These are phyloP conservation scores for Notarius lentiginosus DNA, from an alignment of 2,113 vertebrate genomes.

Conservation along the genomic window DNA sequence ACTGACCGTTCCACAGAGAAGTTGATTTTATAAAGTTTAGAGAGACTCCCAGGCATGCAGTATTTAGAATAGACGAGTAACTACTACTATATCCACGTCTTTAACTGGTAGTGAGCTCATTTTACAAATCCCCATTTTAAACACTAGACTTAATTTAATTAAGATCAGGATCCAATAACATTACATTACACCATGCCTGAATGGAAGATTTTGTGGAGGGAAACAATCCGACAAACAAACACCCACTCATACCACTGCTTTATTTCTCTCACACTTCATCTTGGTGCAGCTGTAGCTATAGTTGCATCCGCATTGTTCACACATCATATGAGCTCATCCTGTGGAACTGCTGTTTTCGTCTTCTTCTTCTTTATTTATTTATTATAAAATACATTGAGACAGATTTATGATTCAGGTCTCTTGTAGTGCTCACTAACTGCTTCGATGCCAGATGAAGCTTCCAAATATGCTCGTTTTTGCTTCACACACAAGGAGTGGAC, in stretches of 20 bases:
- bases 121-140: constrained; percentile 18
- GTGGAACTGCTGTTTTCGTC: constrained; percentile 3
- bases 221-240: constrained; percentile 47
- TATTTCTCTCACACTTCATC: constrained; percentile 41
- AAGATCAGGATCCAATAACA: constrained; percentile 38
- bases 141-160: constrained; percentile 28
- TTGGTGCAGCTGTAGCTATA: constrained; percentile 41
- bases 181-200: constrained; percentile 35
- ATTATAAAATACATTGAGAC: background rate
- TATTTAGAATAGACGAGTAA: background rate
- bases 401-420: constrained; percentile 2
- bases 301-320: constrained; percentile 23
- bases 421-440: background rate
- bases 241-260: constrained; percentile 41
- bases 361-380: background rate
- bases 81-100: background rate
- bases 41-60: background rate
- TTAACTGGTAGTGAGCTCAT: background rate
- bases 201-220: constrained; percentile 40
- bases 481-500: background rate
- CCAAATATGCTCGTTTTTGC: background rate
- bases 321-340: constrained; percentile 36
- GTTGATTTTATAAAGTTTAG: background rate
- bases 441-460: background rate
- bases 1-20: background rate